These are phyloP conservation scores for pig (Sus scrofa) DNA, from an alignment of 2,113 vertebrate genomes.

Conservation along the genomic window DNA sequence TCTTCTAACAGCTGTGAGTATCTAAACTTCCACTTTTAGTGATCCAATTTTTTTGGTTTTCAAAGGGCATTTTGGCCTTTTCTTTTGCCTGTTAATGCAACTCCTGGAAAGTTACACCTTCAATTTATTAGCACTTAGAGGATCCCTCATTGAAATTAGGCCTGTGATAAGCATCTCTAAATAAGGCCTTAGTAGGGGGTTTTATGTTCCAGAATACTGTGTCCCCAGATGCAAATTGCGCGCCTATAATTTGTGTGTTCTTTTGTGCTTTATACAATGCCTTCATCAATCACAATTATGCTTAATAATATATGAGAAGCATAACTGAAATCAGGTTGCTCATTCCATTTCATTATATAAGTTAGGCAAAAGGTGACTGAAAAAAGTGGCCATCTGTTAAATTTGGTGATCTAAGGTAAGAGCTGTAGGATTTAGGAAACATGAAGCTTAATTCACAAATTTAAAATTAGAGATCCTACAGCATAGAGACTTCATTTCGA, in stretches of 20 bases:
- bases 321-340: not conserved
- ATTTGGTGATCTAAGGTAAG: not conserved
- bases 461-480: constrained; percentile 37
- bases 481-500: not conserved
- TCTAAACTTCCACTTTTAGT: not conserved
- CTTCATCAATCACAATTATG: constrained; percentile 21
- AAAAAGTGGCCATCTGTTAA: not conserved
- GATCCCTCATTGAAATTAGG: not conserved
- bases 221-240: not conserved
- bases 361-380: constrained; percentile 3
- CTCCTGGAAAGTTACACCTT: constrained; percentile 32
- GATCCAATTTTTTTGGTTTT: constrained; percentile 48
- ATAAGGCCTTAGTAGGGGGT: not conserved
- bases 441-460: not conserved
- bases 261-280: constrained; percentile 44
- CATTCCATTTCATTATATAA: constrained; percentile 40
- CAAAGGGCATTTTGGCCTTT: not conserved
- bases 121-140: not conserved
- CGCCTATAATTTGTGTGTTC: constrained; percentile 32
- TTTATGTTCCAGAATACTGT: constrained; percentile 23
- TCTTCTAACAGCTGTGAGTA: not conserved
- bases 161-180: not conserved
- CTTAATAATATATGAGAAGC: constrained; percentile 27
- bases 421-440: constrained; percentile 44
- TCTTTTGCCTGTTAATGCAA: not conserved